Percentiles rank a stretch among this genome's conserved stretches.
Conservation (phyloP, 1,140 invertebrate species). For the Xylocopa sonorina region DNA sequence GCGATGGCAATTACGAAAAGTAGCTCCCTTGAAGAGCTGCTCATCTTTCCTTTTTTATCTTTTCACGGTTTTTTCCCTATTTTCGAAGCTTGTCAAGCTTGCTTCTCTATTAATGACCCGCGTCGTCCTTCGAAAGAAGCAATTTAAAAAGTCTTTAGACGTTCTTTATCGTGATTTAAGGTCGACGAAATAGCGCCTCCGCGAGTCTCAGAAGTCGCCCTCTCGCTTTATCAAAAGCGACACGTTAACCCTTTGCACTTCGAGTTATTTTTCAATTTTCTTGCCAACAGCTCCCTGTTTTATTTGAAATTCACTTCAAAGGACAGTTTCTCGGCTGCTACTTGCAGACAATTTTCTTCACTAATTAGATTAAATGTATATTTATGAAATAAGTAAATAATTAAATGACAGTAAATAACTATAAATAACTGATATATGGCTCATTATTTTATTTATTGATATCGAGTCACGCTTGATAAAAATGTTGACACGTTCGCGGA, state of each 20-base stretch:
- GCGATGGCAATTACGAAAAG: not conserved
- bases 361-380: no score
- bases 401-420: no score
- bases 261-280: not conserved
- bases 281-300: not conserved
- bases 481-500: no score
- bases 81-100: slow-evolving; percentile 70
- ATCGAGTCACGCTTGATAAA: no score
- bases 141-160: slow-evolving; percentile 59
- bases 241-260: not conserved
- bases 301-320: no score
- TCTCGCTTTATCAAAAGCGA: not conserved
- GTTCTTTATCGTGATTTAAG: slow-evolving; percentile 38
- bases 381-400: no score
- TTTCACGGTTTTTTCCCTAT: slow-evolving; percentile 22
- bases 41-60: slow-evolving; percentile 11
- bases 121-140: slow-evolving; percentile 52
- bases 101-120: slow-evolving; percentile 79
- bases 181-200: not conserved
- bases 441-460: no score
- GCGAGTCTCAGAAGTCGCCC: not conserved
- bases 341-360: no score
- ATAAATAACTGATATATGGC: no score
- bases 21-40: not conserved
- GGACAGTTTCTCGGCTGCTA: no score